A percentile compares a stretch with the other conserved stretches of the same genome.
Evolutionary conservation across 2,888 invertebrate genomes (phyloP).

Genomic region (Carcina quercana): DNA sequence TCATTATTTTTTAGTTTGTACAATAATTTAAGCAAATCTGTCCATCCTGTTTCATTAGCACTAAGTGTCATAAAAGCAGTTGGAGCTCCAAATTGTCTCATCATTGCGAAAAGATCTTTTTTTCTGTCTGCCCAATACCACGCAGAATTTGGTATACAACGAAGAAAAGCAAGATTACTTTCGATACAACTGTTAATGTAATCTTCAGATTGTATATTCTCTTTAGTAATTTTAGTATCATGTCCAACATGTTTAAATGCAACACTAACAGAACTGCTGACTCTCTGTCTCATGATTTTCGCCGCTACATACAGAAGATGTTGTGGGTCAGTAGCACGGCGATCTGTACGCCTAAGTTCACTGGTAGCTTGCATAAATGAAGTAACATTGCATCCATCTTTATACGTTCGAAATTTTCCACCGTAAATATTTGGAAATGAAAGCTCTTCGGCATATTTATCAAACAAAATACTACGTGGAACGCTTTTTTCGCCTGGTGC

Average conservation of each 20-base stretch:
- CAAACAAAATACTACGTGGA: constrained; percentile 25
- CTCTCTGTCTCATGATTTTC: constrained; percentile 24
- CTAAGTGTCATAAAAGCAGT: constrained; percentile 41
- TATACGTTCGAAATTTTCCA: constrained; percentile 27
- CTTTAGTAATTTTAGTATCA: constrained; percentile 26
- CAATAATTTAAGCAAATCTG: constrained; percentile 27
- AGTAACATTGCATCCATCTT: constrained; percentile 20
- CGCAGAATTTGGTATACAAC: constrained; percentile 35
- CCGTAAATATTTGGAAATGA: constrained; percentile 33
- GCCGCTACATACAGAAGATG: constrained; percentile 24
- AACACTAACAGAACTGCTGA: constrained; percentile 13
- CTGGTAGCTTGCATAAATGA: constrained; percentile 23
- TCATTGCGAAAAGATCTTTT: constrained; percentile 44
- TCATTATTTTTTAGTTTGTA: constrained; percentile 27
- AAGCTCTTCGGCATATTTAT: constrained; percentile 37
- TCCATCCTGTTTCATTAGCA: constrained; percentile 41
- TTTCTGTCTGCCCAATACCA: constrained; percentile 37
- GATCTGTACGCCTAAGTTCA: constrained; percentile 27
- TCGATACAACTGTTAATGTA: constrained; percentile 30
- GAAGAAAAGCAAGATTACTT: constrained; percentile 34
- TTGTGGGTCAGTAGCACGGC: constrained; percentile 28
- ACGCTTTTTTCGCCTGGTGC: constrained; percentile 15
- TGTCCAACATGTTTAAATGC: constrained; percentile 25
- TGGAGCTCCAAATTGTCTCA: constrained; percentile 37
- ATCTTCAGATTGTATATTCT: constrained; percentile 26